Evolutionary conservation across 2,888 invertebrate genomes (phyloP).

Genomic region (Brenthis hecate): DNA sequence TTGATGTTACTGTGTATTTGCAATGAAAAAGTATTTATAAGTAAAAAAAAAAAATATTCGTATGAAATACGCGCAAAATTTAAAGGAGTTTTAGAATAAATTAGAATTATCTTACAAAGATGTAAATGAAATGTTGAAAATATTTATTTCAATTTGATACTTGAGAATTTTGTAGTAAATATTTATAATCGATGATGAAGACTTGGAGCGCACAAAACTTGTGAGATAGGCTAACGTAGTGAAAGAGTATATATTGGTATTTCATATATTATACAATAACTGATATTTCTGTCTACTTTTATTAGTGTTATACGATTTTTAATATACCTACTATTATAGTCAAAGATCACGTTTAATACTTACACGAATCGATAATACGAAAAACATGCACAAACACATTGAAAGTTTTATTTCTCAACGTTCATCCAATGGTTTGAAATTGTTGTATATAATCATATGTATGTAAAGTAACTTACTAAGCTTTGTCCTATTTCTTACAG

Average conservation of each 20-base stretch:
- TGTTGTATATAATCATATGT: background rate
- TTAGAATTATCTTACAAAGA: conserved; percentile 38
- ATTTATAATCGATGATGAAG: conserved; percentile 62
- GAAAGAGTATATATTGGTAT: conserved; percentile 61
- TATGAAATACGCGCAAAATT: conserved; percentile 31
- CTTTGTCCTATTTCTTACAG: conserved; percentile 7
- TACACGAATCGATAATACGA: conserved; percentile 3
- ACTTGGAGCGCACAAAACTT: conserved; percentile 78
- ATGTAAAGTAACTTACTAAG: background rate
- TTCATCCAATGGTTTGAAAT: conserved; percentile 6
- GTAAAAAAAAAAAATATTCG: conserved; percentile 20
- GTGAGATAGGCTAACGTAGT: conserved; percentile 71
- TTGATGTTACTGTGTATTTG: conserved; percentile 48
- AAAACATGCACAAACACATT: conserved; percentile 17
- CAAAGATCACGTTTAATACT: conserved; percentile 6
- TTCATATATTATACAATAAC: conserved; percentile 49
- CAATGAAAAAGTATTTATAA: conserved; percentile 29
- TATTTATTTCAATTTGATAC: conserved; percentile 41
- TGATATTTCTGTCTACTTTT: conserved; percentile 40
- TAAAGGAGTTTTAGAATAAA: conserved; percentile 24
- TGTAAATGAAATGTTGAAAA: conserved; percentile 36
- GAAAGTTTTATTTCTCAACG: conserved; percentile 8
- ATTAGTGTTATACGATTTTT: conserved; percentile 33
- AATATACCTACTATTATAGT: conserved; percentile 12
- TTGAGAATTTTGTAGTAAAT: conserved; percentile 50